Conservation (phyloP, 2,113 vertebrate species). For the Heptranchias perlo region DNA sequence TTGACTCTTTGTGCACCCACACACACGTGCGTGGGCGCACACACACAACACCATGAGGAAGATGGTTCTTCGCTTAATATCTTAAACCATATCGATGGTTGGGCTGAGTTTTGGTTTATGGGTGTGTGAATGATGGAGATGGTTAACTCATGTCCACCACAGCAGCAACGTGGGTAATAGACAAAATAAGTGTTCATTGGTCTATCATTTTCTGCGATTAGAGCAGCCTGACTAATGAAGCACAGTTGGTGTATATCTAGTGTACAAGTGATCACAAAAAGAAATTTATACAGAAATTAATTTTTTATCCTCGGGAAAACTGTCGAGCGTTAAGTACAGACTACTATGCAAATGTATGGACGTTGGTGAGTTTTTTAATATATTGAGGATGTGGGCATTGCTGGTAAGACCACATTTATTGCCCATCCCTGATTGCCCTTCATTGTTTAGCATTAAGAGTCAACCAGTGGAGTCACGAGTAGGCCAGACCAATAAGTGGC, state of each 20-base stretch:
- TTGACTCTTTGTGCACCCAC: not conserved
- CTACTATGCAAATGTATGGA: not conserved
- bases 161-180: too few species aligned
- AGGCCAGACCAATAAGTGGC: not conserved
- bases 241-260: too few species aligned
- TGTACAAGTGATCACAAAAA: too few species aligned
- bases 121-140: too few species aligned
- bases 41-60: not conserved
- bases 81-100: too few species aligned
- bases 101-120: too few species aligned
- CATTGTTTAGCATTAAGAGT: not conserved
- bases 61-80: not conserved
- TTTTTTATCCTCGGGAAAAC: not conserved
- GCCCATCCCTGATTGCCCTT: not conserved
- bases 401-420: not conserved
- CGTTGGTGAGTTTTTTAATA: not conserved
- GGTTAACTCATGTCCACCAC: too few species aligned
- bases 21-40: not conserved
- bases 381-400: not conserved
- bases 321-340: not conserved
- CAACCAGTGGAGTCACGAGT: not conserved
- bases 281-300: too few species aligned
- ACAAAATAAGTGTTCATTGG: too few species aligned
- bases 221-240: too few species aligned
- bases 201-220: too few species aligned